Percentiles rank a stretch among this genome's conserved stretches.
Evolutionary conservation across 2,113 vertebrate genomes (phyloP).

Genomic region (Sinocyclocheilus rhinocerous): DNA sequence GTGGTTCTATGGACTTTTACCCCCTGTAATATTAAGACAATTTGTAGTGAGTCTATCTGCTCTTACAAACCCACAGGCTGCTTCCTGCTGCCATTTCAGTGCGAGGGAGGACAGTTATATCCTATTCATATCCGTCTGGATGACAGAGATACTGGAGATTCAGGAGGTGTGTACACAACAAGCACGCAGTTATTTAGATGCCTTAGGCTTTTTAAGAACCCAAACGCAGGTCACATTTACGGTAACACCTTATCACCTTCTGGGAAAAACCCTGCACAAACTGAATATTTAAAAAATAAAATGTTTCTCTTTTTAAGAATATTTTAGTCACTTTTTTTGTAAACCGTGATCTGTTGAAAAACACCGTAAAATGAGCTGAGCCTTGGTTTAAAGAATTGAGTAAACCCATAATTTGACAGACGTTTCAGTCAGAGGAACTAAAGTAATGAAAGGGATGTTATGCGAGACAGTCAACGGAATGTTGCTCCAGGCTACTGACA

Average conservation of each 20-base stretch:
- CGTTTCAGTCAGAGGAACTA: conserved; percentile 26
- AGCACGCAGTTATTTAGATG: not conserved
- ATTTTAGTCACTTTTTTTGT: not conserved
- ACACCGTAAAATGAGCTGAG: not conserved
- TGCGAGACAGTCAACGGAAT: conserved; percentile 25
- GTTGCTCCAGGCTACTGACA: conserved; percentile 20
- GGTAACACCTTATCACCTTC: not conserved
- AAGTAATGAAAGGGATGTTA: conserved; percentile 39
- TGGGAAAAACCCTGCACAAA: not conserved
- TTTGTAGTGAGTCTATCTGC: not conserved
- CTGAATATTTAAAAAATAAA: no score
- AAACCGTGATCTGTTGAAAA: not conserved
- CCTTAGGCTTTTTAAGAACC: not conserved
- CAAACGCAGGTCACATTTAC: not conserved
- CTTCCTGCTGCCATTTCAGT: not conserved
- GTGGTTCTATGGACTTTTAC: not conserved
- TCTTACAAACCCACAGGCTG: not conserved
- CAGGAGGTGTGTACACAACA: conserved; percentile 1
- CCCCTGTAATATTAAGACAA: not conserved
- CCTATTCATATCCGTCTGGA: not conserved
- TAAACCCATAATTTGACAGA: conserved; percentile 28
- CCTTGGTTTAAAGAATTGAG: not conserved
- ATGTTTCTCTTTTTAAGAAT: not conserved
- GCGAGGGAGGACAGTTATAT: not conserved
- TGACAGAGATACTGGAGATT: not conserved